Base-by-base conservation (phyloP, 2,113 vertebrate species). In the Bucco capensis region DNA sequence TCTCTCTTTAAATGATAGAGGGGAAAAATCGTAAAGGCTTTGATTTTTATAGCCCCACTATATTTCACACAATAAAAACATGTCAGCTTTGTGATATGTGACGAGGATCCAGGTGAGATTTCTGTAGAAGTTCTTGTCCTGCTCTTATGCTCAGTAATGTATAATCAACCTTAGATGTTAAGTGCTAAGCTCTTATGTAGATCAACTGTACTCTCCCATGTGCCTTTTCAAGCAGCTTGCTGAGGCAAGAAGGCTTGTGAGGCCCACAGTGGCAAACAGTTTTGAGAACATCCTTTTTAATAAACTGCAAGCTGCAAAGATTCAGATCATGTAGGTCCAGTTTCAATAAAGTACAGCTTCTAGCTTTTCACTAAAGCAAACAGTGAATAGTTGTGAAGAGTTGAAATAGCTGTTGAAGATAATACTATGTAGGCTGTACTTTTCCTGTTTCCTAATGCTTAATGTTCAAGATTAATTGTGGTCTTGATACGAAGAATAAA, bases 11-110 rank as follows among this genome's bases (percentile, higher is more conserved):
- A 75, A 12, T 0, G 2, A 37, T 14, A 33, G 0, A 25, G 21
- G 4, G 4, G 16, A 42, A n/a, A 51, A 28, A 35, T 0, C 4
- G 23, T 28, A 23, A 57, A 27, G 4, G 1, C 0, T 64, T 81
- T 70, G 4, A 17, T 40, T 87, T 81, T 51, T 70, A 16, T 35
- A 56, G 38, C 14, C 8, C 9, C 9, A 12, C 35, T 42, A 56
- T 49, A 47, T 49, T 81, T 75, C 51, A 33, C 17, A 27, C 4
- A 53, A 9, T 57, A 74, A 58, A 38, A 71, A 22, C 2, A 23
- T 1, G 1, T 27, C 51, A 62, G 2, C 31, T 79, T 79, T 75
- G 22, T n/a, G 19, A 50, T 27, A 24, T 5, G 8, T 71, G 14
- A 53, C 24, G 56, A 40, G 37, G 30, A 58, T 9, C 15, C 53